Evolutionary conservation across 2,113 vertebrate genomes (phyloP).

Genomic region (Gopherus flavomarginatus): DNA sequence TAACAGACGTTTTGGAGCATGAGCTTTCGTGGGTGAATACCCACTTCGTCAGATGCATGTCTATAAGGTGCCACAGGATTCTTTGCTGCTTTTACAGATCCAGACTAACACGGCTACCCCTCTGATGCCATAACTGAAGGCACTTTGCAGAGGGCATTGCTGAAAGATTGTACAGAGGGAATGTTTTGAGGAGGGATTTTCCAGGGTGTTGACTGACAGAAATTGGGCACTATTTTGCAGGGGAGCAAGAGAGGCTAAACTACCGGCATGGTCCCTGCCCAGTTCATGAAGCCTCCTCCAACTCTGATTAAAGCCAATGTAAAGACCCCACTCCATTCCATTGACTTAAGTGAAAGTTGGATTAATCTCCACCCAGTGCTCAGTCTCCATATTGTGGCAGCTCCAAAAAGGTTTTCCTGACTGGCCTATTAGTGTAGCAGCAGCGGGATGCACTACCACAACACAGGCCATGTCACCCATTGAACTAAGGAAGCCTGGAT

Average conservation of each 20-base stretch:
- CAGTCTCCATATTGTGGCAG: not conserved
- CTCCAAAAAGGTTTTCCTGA: not conserved
- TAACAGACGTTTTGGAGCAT: too few species aligned
- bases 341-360: not conserved
- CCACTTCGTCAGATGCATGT: too few species aligned
- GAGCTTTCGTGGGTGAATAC: too few species aligned
- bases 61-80: too few species aligned
- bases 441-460: not conserved
- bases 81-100: too few species aligned
- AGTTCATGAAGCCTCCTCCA: not conserved
- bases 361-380: not conserved
- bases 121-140: too few species aligned
- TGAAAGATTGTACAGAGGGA: not conserved
- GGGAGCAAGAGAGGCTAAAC: not conserved
- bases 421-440: not conserved
- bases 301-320: not conserved
- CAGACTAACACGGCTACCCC: too few species aligned
- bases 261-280: not conserved
- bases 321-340: not conserved
- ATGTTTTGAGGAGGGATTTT: not conserved
- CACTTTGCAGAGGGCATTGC: not conserved
- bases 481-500: too few species aligned
- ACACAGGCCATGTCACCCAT: not conserved
- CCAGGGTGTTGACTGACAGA: not conserved
- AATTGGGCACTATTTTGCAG: not conserved